Percentiles rank a stretch among this genome's conserved stretches.
phyloP scores from a whole-genome alignment of 2,888 invertebrate species.

The Theristus sp. region DNA sequence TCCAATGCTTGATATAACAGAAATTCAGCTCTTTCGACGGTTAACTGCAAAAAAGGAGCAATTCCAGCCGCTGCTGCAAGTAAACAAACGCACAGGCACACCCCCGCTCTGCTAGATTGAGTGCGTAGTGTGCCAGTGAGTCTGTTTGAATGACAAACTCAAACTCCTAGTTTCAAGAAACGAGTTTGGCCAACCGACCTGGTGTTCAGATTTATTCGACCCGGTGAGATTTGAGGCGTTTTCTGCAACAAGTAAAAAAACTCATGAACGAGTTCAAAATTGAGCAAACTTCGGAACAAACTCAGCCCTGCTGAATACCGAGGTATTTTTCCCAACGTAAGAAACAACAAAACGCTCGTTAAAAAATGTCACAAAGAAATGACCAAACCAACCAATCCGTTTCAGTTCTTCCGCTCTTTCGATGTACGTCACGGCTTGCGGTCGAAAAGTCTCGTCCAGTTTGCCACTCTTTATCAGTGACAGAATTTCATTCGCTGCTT shows the following conservation, averaged over 20 bases:
- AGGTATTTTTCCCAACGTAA: neutral
- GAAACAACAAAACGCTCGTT: neutral
- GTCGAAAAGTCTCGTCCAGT: conserved; percentile 30
- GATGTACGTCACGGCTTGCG: conserved; percentile 45
- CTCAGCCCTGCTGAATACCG: neutral
- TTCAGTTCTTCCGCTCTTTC: conserved; percentile 45
- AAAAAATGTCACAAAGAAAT: no score
- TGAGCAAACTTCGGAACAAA: no score
- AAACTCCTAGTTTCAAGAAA: no score
- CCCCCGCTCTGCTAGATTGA: no score
- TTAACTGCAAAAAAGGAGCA: conserved; percentile 26
- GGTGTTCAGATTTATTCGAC: neutral
- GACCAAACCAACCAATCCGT: conserved; percentile 15
- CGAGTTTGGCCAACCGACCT: no score
- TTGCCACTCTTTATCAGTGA: conserved; percentile 11
- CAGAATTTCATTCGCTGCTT: conserved; percentile 6
- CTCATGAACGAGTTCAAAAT: no score
- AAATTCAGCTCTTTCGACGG: conserved; percentile 41
- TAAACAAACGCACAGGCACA: no score
- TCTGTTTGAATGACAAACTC: no score
- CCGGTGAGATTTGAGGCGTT: no score
- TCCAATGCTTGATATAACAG: conserved; percentile 63
- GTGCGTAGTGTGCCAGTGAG: no score
- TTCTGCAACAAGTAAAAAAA: no score
- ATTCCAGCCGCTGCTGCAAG: neutral